These are phyloP conservation scores for Tychaedon coryphoeus DNA, from an alignment of 2,113 vertebrate species.

Conservation along the genomic window DNA sequence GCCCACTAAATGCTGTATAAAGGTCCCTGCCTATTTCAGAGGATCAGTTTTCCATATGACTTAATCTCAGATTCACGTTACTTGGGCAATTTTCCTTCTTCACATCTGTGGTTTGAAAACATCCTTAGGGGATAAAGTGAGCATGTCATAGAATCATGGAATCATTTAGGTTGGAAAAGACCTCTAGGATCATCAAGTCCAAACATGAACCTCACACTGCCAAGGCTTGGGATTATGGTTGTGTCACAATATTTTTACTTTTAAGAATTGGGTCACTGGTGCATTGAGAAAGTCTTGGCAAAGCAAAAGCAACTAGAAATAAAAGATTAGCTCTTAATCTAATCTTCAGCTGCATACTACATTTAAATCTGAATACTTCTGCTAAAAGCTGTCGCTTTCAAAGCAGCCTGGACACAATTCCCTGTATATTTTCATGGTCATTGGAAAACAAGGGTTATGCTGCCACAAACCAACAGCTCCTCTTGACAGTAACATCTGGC, in stretches of 20 bases:
- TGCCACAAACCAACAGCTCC: background rate
- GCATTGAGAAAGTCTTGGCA: background rate
- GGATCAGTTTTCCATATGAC: background rate
- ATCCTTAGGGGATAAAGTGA: background rate
- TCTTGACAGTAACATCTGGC: background rate
- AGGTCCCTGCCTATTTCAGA: background rate
- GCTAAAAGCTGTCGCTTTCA: background rate
- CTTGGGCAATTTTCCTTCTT: background rate
- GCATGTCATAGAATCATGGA: background rate
- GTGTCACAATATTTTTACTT: background rate
- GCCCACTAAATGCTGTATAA: background rate
- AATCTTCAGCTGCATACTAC: background rate
- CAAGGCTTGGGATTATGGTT: background rate
- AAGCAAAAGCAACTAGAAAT: background rate
- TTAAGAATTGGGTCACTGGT: background rate
- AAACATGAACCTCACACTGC: background rate
- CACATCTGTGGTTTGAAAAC: background rate
- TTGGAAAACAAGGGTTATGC: background rate
- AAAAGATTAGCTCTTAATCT: background rate
- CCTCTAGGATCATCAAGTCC: background rate
- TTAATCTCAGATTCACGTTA: background rate
- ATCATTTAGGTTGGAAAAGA: background rate
- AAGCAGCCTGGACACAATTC: background rate
- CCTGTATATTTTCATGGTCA: background rate
- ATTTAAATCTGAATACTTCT: background rate